These are phyloP conservation scores for Eudasyphora cyanicolor DNA, from an alignment of 2,888 invertebrate genomes.

Conservation along the genomic window DNA sequence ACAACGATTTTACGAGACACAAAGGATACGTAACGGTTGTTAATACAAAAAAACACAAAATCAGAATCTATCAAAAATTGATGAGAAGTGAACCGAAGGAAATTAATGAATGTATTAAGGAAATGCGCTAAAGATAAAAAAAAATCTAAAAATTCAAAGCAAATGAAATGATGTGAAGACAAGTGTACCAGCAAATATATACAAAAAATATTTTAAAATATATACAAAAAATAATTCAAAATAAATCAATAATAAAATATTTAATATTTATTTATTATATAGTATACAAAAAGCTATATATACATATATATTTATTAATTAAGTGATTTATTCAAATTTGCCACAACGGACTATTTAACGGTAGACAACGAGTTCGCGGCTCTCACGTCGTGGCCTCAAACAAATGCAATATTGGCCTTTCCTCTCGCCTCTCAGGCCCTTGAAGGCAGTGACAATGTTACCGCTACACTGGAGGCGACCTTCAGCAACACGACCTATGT, in stretches of 20 bases:
- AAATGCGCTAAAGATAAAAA: background rate
- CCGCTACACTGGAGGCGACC: conserved; percentile 18
- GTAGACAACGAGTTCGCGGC: conserved; percentile 6
- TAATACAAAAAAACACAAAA: background rate
- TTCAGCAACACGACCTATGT: conserved; percentile 38
- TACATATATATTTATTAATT: background rate
- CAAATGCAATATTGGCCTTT: conserved; percentile 11
- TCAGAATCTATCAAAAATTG: background rate
- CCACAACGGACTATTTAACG: conserved; percentile 37
- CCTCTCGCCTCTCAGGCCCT: background rate
- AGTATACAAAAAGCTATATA: background rate
- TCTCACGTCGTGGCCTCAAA: conserved; percentile 42
- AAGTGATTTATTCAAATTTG: background rate
- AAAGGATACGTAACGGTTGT: background rate
- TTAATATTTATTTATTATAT: background rate
- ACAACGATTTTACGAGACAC: conserved; percentile 38
- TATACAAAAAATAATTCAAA: background rate
- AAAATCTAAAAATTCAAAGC: background rate
- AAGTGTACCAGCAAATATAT: background rate
- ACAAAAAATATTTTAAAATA: background rate
- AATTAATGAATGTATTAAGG: background rate
- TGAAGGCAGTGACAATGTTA: conserved; percentile 23
- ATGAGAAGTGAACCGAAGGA: background rate
- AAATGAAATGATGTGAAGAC: background rate
- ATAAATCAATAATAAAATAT: background rate